These are phyloP conservation scores for Craniophora ligustri DNA, from an alignment of 2,888 invertebrate species.

Conservation along the genomic window DNA sequence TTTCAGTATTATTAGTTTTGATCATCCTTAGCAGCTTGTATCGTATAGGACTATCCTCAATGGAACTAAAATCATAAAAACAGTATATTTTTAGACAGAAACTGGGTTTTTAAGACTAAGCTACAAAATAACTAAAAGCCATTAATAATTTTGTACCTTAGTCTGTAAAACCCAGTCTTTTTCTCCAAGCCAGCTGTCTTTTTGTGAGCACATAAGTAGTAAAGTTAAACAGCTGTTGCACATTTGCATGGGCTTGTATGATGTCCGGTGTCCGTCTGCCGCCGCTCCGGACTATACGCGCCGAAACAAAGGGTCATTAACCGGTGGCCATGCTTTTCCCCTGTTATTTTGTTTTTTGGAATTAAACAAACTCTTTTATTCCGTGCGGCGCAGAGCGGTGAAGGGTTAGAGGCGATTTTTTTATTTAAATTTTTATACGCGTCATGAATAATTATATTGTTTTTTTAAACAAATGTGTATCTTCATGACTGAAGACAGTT, in stretches of 20 bases:
- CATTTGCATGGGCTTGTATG: conserved; percentile 8
- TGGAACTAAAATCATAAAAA: background rate
- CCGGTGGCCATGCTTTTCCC: conserved; percentile 50
- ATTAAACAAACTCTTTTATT: conserved; percentile 59
- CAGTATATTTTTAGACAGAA: no score
- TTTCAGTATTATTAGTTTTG: no score
- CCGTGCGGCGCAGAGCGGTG: conserved; percentile 24
- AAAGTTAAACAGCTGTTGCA: conserved; percentile 27
- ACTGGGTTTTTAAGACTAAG: no score
- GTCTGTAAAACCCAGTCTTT: no score
- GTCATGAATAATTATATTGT: background rate
- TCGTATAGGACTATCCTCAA: no score
- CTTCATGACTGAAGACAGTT: no score
- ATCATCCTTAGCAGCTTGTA: no score
- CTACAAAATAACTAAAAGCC: no score
- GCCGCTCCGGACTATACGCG: conserved; percentile 51
- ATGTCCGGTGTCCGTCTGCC: conserved; percentile 52
- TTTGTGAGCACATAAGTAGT: conserved; percentile 7
- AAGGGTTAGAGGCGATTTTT: conserved; percentile 5
- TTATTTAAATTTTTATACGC: background rate
- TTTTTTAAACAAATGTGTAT: no score
- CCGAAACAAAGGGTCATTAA: conserved; percentile 67
- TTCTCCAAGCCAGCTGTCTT: no score
- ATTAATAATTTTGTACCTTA: no score
- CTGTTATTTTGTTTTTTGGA: conserved; percentile 57